A percentile compares a stretch with the other conserved stretches of the same genome.
Evolutionary conservation across 2,888 invertebrate genomes (phyloP).

Genomic region (Agriopis leucophaearia): DNA sequence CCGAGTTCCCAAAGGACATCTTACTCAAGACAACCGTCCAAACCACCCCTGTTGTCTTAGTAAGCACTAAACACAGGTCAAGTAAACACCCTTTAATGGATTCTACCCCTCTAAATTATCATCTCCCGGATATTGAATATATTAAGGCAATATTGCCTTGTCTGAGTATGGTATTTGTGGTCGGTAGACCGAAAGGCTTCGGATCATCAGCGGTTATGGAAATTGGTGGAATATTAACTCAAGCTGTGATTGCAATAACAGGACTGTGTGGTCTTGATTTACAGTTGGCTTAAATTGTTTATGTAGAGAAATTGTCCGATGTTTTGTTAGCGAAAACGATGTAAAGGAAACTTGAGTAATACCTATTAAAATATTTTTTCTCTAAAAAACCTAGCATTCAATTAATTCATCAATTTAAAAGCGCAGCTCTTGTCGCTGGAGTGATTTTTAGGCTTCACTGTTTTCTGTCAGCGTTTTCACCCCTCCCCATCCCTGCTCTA

Average conservation of each 20-base stretch:
- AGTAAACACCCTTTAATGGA: conserved; percentile 86
- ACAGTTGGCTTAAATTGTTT: conserved; percentile 12
- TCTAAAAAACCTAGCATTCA: no score
- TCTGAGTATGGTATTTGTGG: conserved; percentile 60
- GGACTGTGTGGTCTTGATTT: conserved; percentile 33
- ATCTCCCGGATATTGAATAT: conserved; percentile 86
- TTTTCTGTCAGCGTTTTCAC: no score
- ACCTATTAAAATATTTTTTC: no score
- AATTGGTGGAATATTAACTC: conserved; percentile 47
- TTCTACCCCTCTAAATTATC: conserved; percentile 82
- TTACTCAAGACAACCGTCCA: conserved; percentile 48
- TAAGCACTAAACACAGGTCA: conserved; percentile 86
- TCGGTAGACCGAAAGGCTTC: conserved; percentile 48
- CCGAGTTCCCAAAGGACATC: conserved; percentile 32
- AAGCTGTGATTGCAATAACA: conserved; percentile 29
- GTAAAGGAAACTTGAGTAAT: not conserved
- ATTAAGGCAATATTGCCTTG: conserved; percentile 79
- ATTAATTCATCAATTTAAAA: no score
- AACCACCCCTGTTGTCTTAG: conserved; percentile 84
- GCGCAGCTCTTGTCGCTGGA: no score
- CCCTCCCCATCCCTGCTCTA: no score
- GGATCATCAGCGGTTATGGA: conserved; percentile 61
- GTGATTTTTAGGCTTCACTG: no score
- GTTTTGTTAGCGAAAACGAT: not conserved
- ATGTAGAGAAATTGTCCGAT: not conserved